Evolutionary conservation across 1,140 invertebrate species (phyloP), one percentile per base, ranked within the genome.

Genomic region (Hesperophylax magnus): DNA sequence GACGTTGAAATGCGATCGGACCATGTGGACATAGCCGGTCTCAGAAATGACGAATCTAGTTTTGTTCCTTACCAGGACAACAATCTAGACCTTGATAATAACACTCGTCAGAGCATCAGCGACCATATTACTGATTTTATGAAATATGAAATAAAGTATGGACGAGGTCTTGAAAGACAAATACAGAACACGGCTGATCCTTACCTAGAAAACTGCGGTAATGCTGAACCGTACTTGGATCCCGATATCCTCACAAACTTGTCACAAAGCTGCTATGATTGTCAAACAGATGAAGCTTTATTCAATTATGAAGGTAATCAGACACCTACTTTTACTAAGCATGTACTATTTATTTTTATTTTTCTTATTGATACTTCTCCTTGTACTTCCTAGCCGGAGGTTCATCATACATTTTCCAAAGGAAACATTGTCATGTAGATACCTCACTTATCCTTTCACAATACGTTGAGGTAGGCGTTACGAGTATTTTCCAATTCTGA

Each of bases 301-400:
- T 74, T 74, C 53, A 53, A 74, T 24, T 74, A 74, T 56, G 71
- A 74, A 54, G 71, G 71, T 74, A 56, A 34, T 17, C 24, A 65
- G 52, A 27, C 27, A 56, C 17, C 4, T 34, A 31, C 17, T 39
- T 71, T 47, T n/a, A 65, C 11, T 39, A 8, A 39, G 7, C 34
- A 39, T 9, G 4, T 47, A 14, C 39, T 47, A 6, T 14, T 47
- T 14, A 47, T 47, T 47, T 47, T 47, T 8, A 3, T 9, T 47
- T 11, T 47, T 14, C 9, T 47, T 47, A 39, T 7, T 47, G 9
- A 0, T 14, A 14, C 0, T 14, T 47, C 39, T 47, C 39, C 11
- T 47, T 14, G 11, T 47, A 11, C 39, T 47, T 47, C 11, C 39
- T 47, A 47, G 39, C 39, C 8, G 3, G 11, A 47, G 39, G 39